Evolutionary conservation across 2,888 invertebrate genomes (phyloP).

Genomic region (Nephrotoma flavescens): DNA sequence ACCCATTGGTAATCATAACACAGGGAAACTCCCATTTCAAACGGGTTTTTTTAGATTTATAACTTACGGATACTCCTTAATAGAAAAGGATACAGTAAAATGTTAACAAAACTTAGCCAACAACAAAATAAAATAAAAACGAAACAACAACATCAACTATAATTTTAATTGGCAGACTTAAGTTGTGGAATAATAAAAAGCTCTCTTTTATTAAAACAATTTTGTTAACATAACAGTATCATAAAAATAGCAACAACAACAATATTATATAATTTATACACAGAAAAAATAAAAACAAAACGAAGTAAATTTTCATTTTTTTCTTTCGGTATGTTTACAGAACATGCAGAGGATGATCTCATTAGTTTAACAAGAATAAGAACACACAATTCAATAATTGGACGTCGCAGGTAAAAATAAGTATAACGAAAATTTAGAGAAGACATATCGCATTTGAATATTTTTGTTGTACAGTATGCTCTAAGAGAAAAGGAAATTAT

Average conservation of each 20-base stretch:
- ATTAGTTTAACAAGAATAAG: not conserved
- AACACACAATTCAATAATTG: slow-evolving; percentile 1
- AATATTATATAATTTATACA: not conserved
- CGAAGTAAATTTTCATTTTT: not conserved
- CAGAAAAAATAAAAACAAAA: not conserved
- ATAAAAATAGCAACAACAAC: not conserved
- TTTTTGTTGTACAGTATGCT: not conserved
- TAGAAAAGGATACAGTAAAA: not conserved
- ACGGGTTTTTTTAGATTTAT: too few relatives aligned
- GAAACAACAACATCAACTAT: not conserved
- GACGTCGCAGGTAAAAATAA: not conserved
- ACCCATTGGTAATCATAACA: too few relatives aligned
- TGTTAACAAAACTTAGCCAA: not conserved
- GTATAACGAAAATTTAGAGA: not conserved
- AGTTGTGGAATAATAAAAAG: not conserved
- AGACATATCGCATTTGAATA: not conserved
- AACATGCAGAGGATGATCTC: not conserved
- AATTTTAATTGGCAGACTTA: slow-evolving; percentile 1
- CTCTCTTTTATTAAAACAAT: not conserved
- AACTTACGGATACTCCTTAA: too few relatives aligned
- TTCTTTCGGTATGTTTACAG: not conserved
- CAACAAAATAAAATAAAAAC: not conserved
- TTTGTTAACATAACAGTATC: not conserved
- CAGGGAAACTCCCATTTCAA: too few relatives aligned
- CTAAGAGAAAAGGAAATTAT: not conserved